A percentile compares a stretch with the other conserved stretches of the same genome.
Evolutionary conservation across 2,888 invertebrate genomes (phyloP).

Genomic region (Formica aserva): DNA sequence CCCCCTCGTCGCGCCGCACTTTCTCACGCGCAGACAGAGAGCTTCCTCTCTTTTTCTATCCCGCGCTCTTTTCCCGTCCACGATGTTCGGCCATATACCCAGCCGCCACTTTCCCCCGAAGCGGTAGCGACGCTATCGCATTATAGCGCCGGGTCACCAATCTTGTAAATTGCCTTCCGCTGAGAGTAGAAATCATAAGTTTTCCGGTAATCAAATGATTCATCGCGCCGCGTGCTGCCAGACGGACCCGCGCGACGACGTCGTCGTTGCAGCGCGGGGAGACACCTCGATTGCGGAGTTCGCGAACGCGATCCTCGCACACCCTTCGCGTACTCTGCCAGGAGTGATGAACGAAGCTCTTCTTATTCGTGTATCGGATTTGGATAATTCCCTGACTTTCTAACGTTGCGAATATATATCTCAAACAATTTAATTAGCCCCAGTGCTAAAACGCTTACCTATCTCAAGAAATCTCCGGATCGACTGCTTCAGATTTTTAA

Average conservation of each 20-base stretch:
- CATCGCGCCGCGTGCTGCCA: constrained; percentile 64
- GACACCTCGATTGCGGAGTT: constrained; percentile 35
- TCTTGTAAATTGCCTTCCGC: constrained; percentile 79
- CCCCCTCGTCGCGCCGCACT: constrained; percentile 6
- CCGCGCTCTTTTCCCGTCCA: constrained; percentile 22
- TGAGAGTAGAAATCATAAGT: constrained; percentile 77
- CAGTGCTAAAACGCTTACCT: neutral
- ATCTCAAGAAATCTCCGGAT: neutral
- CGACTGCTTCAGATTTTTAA: neutral
- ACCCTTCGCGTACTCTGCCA: neutral
- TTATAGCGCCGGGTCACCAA: constrained; percentile 75
- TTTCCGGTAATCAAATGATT: constrained; percentile 78
- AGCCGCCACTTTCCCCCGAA: constrained; percentile 57
- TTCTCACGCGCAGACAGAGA: constrained; percentile 9
- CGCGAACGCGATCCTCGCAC: neutral
- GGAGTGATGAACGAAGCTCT: neutral
- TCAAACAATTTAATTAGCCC: neutral
- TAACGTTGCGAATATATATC: neutral
- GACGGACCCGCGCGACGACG: constrained; percentile 46
- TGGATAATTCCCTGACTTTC: neutral
- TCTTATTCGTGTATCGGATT: neutral
- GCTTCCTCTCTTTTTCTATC: constrained; percentile 14
- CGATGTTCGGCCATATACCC: constrained; percentile 26
- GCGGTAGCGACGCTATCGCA: constrained; percentile 70
- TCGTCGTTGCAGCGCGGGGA: constrained; percentile 37